Base-by-base conservation (phyloP, 2,113 vertebrate genomes). In the Psilopsiagon aurifrons region DNA sequence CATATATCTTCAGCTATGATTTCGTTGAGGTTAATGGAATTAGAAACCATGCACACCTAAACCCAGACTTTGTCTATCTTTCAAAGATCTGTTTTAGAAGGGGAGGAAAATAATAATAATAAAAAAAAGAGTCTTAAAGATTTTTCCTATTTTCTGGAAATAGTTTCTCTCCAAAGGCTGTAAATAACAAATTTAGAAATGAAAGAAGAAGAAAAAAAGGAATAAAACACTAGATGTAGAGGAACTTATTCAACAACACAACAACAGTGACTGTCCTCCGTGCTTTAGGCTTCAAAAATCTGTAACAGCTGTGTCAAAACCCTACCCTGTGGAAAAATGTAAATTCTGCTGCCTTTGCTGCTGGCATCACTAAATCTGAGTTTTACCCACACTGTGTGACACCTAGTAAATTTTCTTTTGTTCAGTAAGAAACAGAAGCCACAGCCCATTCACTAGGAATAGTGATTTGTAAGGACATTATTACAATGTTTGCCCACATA, bases 401-500 rank as follows among this genome's bases (percentile, higher is more conserved):
- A 92, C 69, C 20, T n/a, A 77, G 49, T 82, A 88, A 73, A 90
- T 94, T 86, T 88, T 88, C 37, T 90, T 90, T 84, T 90, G 47
- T 83, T 84, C 44, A 15, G 29, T 22, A 67, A 93, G 88, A 81
- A 95, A 86, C 29, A 90, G 68, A 94, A 90, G 68, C 24, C 60
- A 93, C 23, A 80, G 55, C 17, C 51, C 28, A 88, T 78, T 90
- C 64, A 71, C 51, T 64, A 84, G 78, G 37, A 88, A 79, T 1
- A 75, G 29, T 5, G 31, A 79, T 84, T 93, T 94, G 29, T 71
- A 83, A 15, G 41, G 73, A 67, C 52, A 49, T 83, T 88, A 82
- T 74, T 88, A 77, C 90, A 94, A 77, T 10, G 31, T 54, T 78
- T 6, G 1, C 35, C 51, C 19, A 62, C 31, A 71, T 1, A 55